phyloP scores from a whole-genome alignment of 2,797 vertebrate species.

The Poecilia wingei region DNA sequence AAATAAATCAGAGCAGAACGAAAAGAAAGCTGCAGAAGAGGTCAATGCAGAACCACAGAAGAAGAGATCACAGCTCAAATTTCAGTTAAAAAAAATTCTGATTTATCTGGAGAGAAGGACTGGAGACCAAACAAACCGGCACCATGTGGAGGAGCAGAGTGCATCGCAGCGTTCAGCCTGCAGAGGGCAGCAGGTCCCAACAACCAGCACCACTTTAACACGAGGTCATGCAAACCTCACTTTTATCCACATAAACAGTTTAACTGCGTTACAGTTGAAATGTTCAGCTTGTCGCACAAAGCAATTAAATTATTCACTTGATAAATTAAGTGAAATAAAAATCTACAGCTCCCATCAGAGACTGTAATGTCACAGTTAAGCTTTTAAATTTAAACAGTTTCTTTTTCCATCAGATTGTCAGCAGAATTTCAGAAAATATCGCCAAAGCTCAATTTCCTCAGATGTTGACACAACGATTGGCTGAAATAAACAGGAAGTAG shows the following conservation, averaged over 20 bases:
- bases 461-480: too few species aligned
- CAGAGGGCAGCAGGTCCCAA: neutral
- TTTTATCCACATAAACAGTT: conserved; percentile 1
- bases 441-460: too few species aligned
- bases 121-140: neutral
- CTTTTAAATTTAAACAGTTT: too few species aligned
- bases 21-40: neutral
- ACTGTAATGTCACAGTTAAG: too few species aligned
- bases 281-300: too few species aligned
- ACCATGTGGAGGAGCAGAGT: neutral
- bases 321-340: too few species aligned
- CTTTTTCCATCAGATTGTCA: too few species aligned
- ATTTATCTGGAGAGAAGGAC: neutral
- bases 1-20: neutral
- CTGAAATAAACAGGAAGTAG: too few species aligned
- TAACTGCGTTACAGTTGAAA: neutral
- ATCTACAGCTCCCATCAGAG: too few species aligned
- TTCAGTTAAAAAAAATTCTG: neutral
- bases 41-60: neutral
- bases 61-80: neutral
- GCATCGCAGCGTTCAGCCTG: neutral
- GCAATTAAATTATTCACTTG: too few species aligned
- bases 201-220: neutral
- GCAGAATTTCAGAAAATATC: too few species aligned
- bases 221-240: neutral